Conservation (phyloP, 2,888 invertebrate genomes). For the Stenodera caucasica region DNA sequence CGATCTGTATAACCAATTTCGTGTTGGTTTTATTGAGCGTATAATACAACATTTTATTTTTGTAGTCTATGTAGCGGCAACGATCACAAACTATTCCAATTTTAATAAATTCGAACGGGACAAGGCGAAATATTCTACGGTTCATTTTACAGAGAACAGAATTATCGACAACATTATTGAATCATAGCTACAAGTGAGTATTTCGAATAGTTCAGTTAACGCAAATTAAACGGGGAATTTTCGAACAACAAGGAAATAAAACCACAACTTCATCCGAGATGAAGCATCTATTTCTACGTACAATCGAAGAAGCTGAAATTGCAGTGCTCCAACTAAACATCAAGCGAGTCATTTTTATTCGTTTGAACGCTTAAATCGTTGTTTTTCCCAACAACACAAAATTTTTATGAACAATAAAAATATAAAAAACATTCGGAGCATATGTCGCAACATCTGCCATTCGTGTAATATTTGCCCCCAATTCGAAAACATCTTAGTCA, state of each 20-base stretch:
- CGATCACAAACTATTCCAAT: too few species aligned
- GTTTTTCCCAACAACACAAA: neutral
- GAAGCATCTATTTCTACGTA: too few species aligned
- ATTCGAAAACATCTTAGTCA: too few species aligned
- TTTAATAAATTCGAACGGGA: too few species aligned
- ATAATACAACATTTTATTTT: neutral
- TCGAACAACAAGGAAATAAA: too few species aligned
- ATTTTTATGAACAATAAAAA: neutral
- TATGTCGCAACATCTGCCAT: neutral
- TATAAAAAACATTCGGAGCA: neutral
- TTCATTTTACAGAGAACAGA: too few species aligned
- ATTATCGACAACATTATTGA: neutral
- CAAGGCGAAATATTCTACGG: too few species aligned
- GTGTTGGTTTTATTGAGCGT: neutral
- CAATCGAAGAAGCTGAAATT: neutral
- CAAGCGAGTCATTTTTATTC: too few species aligned
- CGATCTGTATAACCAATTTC: neutral
- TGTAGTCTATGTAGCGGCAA: neutral
- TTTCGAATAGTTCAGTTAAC: neutral
- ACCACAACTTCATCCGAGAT: too few species aligned
- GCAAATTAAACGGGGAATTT: too few species aligned
- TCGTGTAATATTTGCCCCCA: neutral
- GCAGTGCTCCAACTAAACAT: too few species aligned
- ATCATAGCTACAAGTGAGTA: neutral
- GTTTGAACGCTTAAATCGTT: neutral